phyloP scores from a whole-genome alignment of 1,140 invertebrate species.

The Hyles euphorbiae region DNA sequence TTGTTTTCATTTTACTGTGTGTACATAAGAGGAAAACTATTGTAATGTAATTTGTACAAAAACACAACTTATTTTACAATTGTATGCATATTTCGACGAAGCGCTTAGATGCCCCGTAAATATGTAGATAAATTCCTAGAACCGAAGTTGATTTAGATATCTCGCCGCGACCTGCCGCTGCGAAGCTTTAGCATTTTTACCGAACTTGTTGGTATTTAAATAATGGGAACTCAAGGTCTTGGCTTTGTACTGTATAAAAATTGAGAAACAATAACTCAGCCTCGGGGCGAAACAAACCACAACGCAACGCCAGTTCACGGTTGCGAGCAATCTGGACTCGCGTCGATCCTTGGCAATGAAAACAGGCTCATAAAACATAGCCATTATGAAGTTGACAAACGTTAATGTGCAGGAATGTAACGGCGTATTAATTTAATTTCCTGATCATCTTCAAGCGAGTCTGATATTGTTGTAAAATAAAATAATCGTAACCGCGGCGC shows the following conservation, averaged over 20 bases:
- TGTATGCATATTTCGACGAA: too few relatives aligned
- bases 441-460: conserved; percentile 46
- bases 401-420: conserved; percentile 48
- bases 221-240: too few relatives aligned
- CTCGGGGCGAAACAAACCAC: too few relatives aligned
- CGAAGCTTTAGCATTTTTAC: too few relatives aligned
- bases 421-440: conserved; percentile 44
- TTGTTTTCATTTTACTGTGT: too few relatives aligned
- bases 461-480: conserved; percentile 35
- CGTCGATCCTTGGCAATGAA: conserved; percentile 32
- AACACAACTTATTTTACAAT: too few relatives aligned
- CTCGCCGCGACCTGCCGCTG: background rate
- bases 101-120: background rate
- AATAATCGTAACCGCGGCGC: conserved; percentile 8
- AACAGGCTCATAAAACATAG: conserved; percentile 47
- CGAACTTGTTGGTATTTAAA: too few relatives aligned
- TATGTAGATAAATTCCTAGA: background rate
- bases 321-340: conserved; percentile 18
- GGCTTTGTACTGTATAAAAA: background rate
- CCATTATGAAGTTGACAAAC: conserved; percentile 38
- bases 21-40: too few relatives aligned
- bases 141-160: conserved; percentile 9
- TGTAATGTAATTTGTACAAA: too few relatives aligned
- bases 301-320: conserved; percentile 2
- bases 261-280: too few relatives aligned